Percentiles rank a stretch among this genome's conserved stretches.
Conservation (phyloP, 2,113 vertebrate genomes). For the Oriolus oriolus region DNA sequence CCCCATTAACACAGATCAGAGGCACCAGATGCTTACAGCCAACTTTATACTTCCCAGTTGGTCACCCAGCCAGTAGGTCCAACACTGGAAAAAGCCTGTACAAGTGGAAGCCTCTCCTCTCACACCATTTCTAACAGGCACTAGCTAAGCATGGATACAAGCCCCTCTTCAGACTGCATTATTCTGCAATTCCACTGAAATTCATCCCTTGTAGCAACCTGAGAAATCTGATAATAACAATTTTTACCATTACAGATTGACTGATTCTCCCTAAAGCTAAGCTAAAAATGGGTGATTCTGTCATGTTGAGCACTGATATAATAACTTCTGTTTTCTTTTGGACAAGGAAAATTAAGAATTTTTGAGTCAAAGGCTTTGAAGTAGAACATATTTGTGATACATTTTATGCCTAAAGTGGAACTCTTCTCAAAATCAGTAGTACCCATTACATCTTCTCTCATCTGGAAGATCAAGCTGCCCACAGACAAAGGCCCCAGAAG, state of each 20-base stretch:
- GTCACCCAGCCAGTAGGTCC: neutral
- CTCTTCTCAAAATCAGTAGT: neutral
- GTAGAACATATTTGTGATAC: neutral
- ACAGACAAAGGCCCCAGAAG: neutral
- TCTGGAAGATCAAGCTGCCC: neutral
- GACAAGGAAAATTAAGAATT: neutral
- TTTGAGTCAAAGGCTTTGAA: neutral
- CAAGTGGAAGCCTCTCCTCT: neutral
- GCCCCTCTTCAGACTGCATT: neutral
- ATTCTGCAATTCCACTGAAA: neutral
- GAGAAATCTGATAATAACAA: neutral
- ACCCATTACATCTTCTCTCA: neutral
- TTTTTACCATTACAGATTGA: neutral
- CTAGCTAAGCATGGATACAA: neutral
- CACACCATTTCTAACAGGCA: neutral
- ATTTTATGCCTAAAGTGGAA: neutral
- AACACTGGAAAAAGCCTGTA: neutral
- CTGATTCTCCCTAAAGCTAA: neutral
- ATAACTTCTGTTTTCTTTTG: neutral
- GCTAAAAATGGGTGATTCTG: neutral
- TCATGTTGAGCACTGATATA: neutral
- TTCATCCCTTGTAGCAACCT: neutral
- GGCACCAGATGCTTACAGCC: neutral
- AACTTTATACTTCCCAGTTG: neutral
- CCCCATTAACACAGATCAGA: conserved; percentile 47